Evolutionary conservation across 2,113 vertebrate genomes (phyloP), one percentile per base, ranked within the genome.

Genomic region (Hippocampus barbouri): DNA sequence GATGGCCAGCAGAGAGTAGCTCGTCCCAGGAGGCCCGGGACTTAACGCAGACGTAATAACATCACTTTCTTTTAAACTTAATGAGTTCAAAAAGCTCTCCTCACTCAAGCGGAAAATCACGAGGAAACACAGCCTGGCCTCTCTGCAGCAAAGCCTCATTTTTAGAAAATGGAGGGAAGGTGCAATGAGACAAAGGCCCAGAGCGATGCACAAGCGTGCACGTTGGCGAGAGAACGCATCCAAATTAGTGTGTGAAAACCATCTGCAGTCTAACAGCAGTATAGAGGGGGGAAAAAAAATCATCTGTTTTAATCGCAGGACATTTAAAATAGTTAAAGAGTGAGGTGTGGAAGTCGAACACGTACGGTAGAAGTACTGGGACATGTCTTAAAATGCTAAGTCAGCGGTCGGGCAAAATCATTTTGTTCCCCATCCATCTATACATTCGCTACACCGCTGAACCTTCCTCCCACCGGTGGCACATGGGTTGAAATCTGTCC

Each of bases 231-330:
- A 71, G 56, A 60, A 65, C 3, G n/a, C 63, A 45, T 43, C 21
- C 63, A 65, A 66, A 66, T 47, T 7, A 66, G n/a, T 47, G 23
- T 47, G 64, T 25, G 66, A 66, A 66, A 76, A 79, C 43, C 63
- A 69, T 65, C 64, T 67, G 30, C 75, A 69, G 62, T 72, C 74
- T 73, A 51, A 62, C 53, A 38, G 74, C 72, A 69, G 20, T 2
- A 12, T 6, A 43, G 8, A 43, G 41, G 1, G 11, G 41, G 63
- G 40, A 75, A 66, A 51, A 47, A 15, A 47, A 68, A 75, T 89
- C 85, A 81, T 75, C 84, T 77, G 5, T n/a, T 74, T 74, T 88
- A 85, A 86, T 86, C 87, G 75, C 69, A 80, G 83, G 81, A 89
- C 76, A 81, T 71, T 77, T 68, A 77, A 74, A 73, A 57, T 47